Evolutionary conservation across 2,888 invertebrate genomes (phyloP).

Genomic region (Orchestes rusci): DNA sequence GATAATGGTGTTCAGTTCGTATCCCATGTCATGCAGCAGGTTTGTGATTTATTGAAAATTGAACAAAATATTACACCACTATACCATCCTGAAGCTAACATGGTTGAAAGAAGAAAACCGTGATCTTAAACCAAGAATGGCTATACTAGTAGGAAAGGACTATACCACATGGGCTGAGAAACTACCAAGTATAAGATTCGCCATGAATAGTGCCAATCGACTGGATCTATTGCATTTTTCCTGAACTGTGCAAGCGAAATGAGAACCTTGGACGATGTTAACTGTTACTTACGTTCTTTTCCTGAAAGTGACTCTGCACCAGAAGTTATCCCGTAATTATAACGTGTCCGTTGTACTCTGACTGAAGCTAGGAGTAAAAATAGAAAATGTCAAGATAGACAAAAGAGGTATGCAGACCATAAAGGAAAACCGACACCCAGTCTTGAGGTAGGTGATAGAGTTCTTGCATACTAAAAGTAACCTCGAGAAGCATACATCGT

Average conservation of each 20-base stretch:
- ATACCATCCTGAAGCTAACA: slow-evolving; percentile 27
- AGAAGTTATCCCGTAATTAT: slow-evolving; percentile 3
- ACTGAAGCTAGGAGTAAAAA: slow-evolving; percentile 11
- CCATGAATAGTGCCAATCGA: slow-evolving; percentile 2
- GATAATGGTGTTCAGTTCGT: slow-evolving; percentile 38
- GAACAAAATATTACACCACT: slow-evolving; percentile 29
- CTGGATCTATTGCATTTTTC: slow-evolving; percentile 34
- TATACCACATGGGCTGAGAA: no score
- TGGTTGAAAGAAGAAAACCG: slow-evolving; percentile 28
- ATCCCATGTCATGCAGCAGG: slow-evolving; percentile 34
- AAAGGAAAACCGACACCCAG: slow-evolving; percentile 21
- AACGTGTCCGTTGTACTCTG: background rate
- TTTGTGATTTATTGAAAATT: slow-evolving; percentile 29
- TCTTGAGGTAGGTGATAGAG: slow-evolving; percentile 26
- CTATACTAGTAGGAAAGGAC: slow-evolving; percentile 31
- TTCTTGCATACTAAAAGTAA: slow-evolving; percentile 30
- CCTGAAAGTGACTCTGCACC: background rate
- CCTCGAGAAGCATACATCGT: slow-evolving; percentile 20
- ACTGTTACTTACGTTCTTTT: background rate
- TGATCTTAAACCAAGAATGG: slow-evolving; percentile 32
- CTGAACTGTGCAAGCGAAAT: slow-evolving; percentile 34
- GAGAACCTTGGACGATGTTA: slow-evolving; percentile 28
- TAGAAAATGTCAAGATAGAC: slow-evolving; percentile 18
- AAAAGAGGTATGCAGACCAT: slow-evolving; percentile 16
- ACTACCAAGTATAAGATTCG: slow-evolving; percentile 32